Conservation (phyloP, 2,797 vertebrate genomes). For the Gallinago stenura region DNA sequence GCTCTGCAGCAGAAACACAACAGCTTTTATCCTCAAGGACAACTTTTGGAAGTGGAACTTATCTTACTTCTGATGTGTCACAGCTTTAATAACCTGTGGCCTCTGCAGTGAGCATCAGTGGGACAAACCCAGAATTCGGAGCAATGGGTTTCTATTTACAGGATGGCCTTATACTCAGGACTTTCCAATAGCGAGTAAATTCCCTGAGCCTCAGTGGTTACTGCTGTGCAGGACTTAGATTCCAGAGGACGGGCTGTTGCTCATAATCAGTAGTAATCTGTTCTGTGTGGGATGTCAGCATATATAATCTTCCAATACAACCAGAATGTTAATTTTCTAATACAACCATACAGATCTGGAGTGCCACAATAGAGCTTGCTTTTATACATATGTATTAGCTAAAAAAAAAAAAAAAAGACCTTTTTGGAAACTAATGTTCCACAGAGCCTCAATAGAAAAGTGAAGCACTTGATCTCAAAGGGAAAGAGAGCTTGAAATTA, state of each 20-base stretch:
- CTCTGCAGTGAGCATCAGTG: neutral
- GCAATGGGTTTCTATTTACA: neutral
- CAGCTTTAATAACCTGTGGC: neutral
- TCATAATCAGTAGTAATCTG: constrained; percentile 16
- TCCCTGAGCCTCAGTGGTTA: neutral
- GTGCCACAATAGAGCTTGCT: constrained; percentile 11
- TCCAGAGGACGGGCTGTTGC: neutral
- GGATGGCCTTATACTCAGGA: neutral
- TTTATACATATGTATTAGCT: constrained; percentile 32
- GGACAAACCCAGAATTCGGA: neutral
- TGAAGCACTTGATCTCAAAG: constrained; percentile 42
- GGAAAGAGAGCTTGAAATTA: constrained; percentile 13
- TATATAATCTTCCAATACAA: constrained; percentile 25
- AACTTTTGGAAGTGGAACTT: neutral
- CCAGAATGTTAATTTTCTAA: constrained; percentile 34
- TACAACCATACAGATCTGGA: neutral
- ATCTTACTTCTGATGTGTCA: neutral
- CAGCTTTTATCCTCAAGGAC: constrained; percentile 21
- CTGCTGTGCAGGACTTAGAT: neutral
- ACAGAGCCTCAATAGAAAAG: neutral
- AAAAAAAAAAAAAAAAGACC: neutral
- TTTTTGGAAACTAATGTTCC: constrained; percentile 34
- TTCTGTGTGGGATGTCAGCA: neutral
- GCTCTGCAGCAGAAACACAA: neutral
- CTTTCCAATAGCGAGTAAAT: neutral